These are phyloP conservation scores for Orthosia gracilis DNA, from an alignment of 2,888 invertebrate genomes.

Conservation along the genomic window DNA sequence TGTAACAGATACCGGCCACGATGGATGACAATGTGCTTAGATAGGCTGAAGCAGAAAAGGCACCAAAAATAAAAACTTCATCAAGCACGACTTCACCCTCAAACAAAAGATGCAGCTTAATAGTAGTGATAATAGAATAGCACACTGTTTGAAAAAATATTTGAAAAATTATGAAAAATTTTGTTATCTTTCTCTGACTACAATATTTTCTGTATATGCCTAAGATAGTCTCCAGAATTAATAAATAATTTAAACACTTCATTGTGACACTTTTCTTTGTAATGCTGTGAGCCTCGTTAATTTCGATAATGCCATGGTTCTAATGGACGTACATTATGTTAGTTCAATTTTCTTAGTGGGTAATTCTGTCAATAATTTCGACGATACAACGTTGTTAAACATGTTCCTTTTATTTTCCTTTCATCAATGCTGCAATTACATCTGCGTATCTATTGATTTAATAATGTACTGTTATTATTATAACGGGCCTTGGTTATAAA, in stretches of 20 bases:
- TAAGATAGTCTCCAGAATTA: conserved; percentile 13
- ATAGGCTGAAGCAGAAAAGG: neutral
- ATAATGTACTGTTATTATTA: too few relatives aligned
- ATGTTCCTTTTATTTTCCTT: neutral
- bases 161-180: conserved; percentile 7
- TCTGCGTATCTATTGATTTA: too few relatives aligned
- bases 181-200: neutral
- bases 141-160: neutral
- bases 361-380: neutral
- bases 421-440: neutral
- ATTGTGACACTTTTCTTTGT: conserved; percentile 15
- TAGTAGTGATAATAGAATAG: neutral
- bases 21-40: neutral
- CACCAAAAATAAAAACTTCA: neutral
- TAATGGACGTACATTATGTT: neutral
- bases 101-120: conserved; percentile 14
- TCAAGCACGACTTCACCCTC: neutral
- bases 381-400: too few relatives aligned
- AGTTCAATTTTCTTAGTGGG: neutral
- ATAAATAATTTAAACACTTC: conserved; percentile 14
- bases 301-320: neutral
- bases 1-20: neutral
- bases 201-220: conserved; percentile 28
- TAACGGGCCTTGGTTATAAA: too few relatives aligned
- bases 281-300: neutral